phyloP scores from a whole-genome alignment of 2,888 invertebrate species.

The Trichacis sp. region DNA sequence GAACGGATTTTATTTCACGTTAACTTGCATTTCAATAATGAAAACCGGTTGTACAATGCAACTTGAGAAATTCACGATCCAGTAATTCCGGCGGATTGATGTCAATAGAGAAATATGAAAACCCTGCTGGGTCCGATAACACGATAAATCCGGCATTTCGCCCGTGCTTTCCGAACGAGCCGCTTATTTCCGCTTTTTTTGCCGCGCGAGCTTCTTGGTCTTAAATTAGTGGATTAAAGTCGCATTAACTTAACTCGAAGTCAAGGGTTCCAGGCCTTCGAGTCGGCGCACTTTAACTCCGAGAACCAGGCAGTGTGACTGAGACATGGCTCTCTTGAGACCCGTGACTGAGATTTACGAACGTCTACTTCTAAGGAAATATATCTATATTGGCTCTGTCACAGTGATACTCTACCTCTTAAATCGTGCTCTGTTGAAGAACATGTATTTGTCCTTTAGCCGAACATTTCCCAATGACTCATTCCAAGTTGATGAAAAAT shows the following conservation, averaged over 20 bases:
- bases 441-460: slow-evolving; percentile 26
- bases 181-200: slow-evolving; percentile 27
- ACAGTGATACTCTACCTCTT: slow-evolving; percentile 24
- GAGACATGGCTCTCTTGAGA: slow-evolving; percentile 65
- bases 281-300: slow-evolving; percentile 60
- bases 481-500: neutral
- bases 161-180: slow-evolving; percentile 21
- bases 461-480: slow-evolving; percentile 17
- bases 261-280: slow-evolving; percentile 31
- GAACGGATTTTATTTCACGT: no score
- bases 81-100: neutral
- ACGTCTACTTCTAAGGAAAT: slow-evolving; percentile 31
- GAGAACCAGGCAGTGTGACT: slow-evolving; percentile 63
- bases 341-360: slow-evolving; percentile 61
- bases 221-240: slow-evolving; percentile 61
- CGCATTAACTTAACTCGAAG: slow-evolving; percentile 56
- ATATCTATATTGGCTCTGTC: slow-evolving; percentile 42
- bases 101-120: neutral
- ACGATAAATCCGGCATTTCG: slow-evolving; percentile 32
- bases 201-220: slow-evolving; percentile 32
- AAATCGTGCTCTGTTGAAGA: slow-evolving; percentile 38
- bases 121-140: slow-evolving; percentile 21
- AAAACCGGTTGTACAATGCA: no score
- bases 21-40: no score
- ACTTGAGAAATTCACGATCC: no score